phyloP scores from a whole-genome alignment of 2,113 vertebrate species.

The Solenodon paradoxus region DNA sequence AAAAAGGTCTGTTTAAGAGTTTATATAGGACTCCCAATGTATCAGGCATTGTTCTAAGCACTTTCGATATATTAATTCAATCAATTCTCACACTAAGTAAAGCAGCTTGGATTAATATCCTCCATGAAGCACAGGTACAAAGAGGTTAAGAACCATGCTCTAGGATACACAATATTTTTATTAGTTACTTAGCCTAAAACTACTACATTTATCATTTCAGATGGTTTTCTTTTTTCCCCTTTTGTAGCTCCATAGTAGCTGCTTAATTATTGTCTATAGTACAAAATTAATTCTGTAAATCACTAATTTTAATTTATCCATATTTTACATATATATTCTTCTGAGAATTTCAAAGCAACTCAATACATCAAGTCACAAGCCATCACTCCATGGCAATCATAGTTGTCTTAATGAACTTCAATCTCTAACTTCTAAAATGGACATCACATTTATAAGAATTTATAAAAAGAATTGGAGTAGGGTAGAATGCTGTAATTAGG shows the following conservation, averaged over 20 bases:
- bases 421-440: slow-evolving; percentile 57
- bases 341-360: background rate
- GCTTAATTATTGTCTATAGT: slow-evolving; percentile 32
- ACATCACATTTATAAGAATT: slow-evolving; percentile 60
- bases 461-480: slow-evolving; percentile 58
- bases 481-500: slow-evolving; percentile 68
- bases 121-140: background rate
- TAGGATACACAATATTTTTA: background rate
- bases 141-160: background rate
- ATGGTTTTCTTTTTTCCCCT: background rate
- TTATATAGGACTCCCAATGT: background rate
- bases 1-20: background rate
- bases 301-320: background rate
- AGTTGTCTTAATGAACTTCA: slow-evolving; percentile 54
- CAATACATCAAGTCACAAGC: slow-evolving; percentile 14
- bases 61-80: background rate
- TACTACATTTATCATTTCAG: background rate
- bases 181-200: background rate
- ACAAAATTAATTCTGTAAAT: slow-evolving; percentile 32
- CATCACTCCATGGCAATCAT: background rate
- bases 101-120: background rate
- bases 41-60: background rate
- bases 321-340: background rate
- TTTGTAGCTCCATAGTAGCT: background rate
- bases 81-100: background rate